Percentiles rank a stretch among this genome's conserved stretches.
Conservation (phyloP, 2,888 invertebrate genomes). For the Candidula unifasciata region DNA sequence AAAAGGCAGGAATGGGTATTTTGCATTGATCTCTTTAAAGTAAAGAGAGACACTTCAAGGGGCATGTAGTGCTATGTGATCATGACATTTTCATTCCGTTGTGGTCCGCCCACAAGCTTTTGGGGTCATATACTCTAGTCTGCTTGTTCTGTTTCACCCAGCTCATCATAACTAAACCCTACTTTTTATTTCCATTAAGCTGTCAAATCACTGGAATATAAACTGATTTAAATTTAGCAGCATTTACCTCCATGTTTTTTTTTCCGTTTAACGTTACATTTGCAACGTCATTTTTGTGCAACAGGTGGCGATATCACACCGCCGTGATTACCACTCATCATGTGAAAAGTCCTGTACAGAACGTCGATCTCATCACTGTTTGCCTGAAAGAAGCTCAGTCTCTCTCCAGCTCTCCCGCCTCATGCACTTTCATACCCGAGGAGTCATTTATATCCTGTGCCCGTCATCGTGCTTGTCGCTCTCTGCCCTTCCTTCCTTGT, state of each 20-base stretch:
- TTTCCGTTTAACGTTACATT: not conserved
- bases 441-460: too few relatives aligned
- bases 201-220: not conserved
- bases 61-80: constrained; percentile 9
- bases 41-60: not conserved
- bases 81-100: not conserved
- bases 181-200: not conserved
- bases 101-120: not conserved
- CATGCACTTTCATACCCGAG: too few relatives aligned
- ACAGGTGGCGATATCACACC: too few relatives aligned
- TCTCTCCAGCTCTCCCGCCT: too few relatives aligned
- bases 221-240: not conserved
- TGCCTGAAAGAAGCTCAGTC: too few relatives aligned
- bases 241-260: too few relatives aligned
- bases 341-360: too few relatives aligned
- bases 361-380: too few relatives aligned
- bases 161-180: not conserved
- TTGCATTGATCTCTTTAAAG: constrained; percentile 10
- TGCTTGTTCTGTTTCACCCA: not conserved
- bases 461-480: too few relatives aligned
- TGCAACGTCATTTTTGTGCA: too few relatives aligned
- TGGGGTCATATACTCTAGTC: not conserved
- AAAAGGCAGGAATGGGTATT: not conserved
- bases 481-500: too few relatives aligned
- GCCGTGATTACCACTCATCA: too few relatives aligned